These are phyloP conservation scores for Botia kubotai DNA, from an alignment of 2,797 vertebrate genomes.

Conservation along the genomic window DNA sequence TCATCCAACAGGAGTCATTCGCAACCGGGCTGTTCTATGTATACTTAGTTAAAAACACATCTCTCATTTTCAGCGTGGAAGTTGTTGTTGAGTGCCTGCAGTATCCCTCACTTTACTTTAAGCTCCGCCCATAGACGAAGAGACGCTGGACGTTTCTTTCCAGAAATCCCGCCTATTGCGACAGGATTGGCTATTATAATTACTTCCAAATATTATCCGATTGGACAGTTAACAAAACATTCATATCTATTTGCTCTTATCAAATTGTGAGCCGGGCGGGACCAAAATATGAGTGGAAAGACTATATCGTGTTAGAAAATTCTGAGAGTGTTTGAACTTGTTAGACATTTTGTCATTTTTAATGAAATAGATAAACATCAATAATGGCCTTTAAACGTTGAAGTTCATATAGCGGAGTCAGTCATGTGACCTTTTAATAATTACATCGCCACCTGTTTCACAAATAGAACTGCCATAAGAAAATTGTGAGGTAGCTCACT, in stretches of 20 bases:
- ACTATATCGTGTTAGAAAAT: too few species aligned
- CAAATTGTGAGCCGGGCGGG: not conserved
- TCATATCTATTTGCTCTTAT: not conserved
- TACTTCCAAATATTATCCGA: not conserved
- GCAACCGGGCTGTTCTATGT: not conserved
- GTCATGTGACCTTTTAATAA: not conserved
- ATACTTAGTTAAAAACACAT: not conserved
- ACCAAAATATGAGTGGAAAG: too few species aligned
- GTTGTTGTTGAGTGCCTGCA: conserved; percentile 19
- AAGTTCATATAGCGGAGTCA: not conserved
- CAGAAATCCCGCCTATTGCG: not conserved
- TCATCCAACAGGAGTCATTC: not conserved
- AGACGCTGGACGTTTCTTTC: not conserved
- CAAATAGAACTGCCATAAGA: not conserved
- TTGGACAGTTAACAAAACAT: not conserved
- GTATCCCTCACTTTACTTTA: conserved; percentile 42
- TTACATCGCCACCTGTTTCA: not conserved
- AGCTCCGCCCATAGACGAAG: conserved; percentile 68
- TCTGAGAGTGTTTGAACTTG: too few species aligned
- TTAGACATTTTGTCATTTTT: too few species aligned
- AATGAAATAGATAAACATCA: too few species aligned
- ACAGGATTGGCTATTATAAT: not conserved
- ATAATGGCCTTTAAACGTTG: too few species aligned
- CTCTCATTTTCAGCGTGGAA: conserved; percentile 37
- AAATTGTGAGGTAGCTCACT: not conserved